phyloP scores from a whole-genome alignment of 1,140 invertebrate genomes.

The Lycorma delicatula region DNA sequence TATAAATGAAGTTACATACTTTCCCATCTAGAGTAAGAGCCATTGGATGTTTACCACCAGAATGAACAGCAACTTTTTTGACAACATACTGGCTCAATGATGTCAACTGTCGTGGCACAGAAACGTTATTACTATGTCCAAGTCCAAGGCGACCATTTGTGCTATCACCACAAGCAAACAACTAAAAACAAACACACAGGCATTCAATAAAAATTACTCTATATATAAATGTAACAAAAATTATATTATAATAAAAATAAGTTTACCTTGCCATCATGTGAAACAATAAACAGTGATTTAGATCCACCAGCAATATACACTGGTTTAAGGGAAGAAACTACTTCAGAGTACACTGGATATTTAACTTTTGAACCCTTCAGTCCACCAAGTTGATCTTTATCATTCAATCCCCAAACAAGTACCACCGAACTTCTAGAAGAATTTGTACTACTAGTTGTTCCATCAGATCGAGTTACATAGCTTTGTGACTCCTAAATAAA shows the following conservation, averaged over 20 bases:
- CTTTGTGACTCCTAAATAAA: constrained; percentile 4
- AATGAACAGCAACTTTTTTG: constrained; percentile 90
- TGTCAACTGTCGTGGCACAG: constrained; percentile 73
- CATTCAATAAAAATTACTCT: neutral
- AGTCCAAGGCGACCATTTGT: constrained; percentile 87
- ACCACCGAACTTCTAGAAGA: too few relatives aligned
- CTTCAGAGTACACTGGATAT: constrained; percentile 76
- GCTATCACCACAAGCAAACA: constrained; percentile 90
- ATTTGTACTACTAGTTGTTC: too few relatives aligned
- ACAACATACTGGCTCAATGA: constrained; percentile 85
- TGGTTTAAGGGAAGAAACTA: constrained; percentile 73
- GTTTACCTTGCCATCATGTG: constrained; percentile 73
- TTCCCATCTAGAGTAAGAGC: constrained; percentile 88
- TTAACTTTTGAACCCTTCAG: constrained; percentile 95
- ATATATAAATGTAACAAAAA: constrained; percentile 1
- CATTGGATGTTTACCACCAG: constrained; percentile 85
- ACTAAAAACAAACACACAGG: constrained; percentile 34
- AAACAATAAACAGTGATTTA: constrained; percentile 88
- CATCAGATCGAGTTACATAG: too few relatives aligned
- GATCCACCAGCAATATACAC: constrained; percentile 88
- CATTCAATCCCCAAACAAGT: constrained; percentile 93
- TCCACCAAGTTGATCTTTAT: constrained; percentile 92
- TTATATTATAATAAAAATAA: constrained; percentile 1
- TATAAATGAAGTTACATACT: constrained; percentile 37
- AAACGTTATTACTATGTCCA: constrained; percentile 79